Evolutionary conservation across 2,888 invertebrate species (phyloP), one percentile per base, ranked within the genome.

Genomic region (Ichneumoninae sp.): DNA sequence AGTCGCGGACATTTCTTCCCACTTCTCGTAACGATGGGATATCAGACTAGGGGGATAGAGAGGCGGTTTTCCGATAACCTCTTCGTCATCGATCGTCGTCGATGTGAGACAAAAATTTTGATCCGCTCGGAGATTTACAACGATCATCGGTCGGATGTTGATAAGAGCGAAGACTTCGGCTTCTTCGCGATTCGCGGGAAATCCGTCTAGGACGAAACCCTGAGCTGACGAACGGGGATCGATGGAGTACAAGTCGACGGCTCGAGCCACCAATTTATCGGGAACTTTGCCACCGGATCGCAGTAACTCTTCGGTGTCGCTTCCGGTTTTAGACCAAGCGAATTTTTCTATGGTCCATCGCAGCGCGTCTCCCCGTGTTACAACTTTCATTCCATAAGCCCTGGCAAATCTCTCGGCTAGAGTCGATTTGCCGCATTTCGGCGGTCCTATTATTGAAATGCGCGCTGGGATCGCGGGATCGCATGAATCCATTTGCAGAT

Each of bases 161-260:
- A 94, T 83, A 87, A 94, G 94, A 3, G 93, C 92, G 26, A 96
- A 91, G 87, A 94, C 94, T 86, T 94, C 93, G 13, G 95, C 94
- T 91, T 96, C 95, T 63, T 93, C 89, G n/a, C 94, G 92, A 30
- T 92, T 93, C 78, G 94, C 93, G 4, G 96, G 96, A 91, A 96
- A 95, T 0, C 96, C 96, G 89, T 96, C 96, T 76, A 95, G 94
- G 16, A 96, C 91, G 89, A 95, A 94, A n/a, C 96, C 96, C 88
- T 95, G 95, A 1, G 95, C 94, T 3, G 93, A 88, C 10, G 94
- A 93, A 74, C 94, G 94, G 73, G 94, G 93, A 91, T 95, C 95
- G 70, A 95, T 94, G 52, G 94, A 91, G 52, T 94, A 93, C 63
- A 94, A 94, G 91, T 95, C 95, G 16, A 96, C 94, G 57, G 95